Base-by-base conservation (phyloP, 2,113 vertebrate species). In the Columbina picui region DNA sequence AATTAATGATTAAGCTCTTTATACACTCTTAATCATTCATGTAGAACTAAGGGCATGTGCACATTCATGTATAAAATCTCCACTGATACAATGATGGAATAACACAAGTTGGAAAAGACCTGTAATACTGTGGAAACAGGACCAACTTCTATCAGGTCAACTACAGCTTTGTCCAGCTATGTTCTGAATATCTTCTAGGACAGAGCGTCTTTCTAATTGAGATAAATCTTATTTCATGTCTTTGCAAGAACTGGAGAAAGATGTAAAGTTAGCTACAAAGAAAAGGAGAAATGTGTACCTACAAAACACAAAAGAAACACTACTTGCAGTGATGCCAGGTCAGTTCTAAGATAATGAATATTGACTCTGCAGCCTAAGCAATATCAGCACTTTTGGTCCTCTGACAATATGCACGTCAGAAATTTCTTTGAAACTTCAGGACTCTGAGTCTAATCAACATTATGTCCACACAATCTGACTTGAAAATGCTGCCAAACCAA, bases 1-100 rank as follows among this genome's bases (percentile, higher is more conserved):
- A 84, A 59, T 87, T 84, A 91, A 96, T 67, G 49, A 94, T 96
- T 95, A 93, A 96, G 12, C 64, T 70, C 12, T 38, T 87, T 30
- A 34, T 75, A 71, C 14, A 30, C 11, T 71, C 49, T 89, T 82
- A 89, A 82, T 41, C 75, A 49, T 53, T 79, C 43, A 76, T 9
- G 39, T 53, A 90, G 73, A 96, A 91, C 53, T 34, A 93, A 93
- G 53, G 30, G 74, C 38, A 52, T 19, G 14, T 60, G 34, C 59
- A 89, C 17, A 38, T 41, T 84, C 41, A 59, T 4, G 10, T 95
- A 87, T 64, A 90, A 89, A 82, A 82, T 52, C 74, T 82, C 61
- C 18, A 68, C 49, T 79, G 32, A 56, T 64, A 69, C 30, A 49
- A 10, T 32, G 70, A 41, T 7, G 60, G 25, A 64, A 43, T 34